phyloP scores from a whole-genome alignment of 2,113 vertebrate species.

The Hemibagrus wyckioides region DNA sequence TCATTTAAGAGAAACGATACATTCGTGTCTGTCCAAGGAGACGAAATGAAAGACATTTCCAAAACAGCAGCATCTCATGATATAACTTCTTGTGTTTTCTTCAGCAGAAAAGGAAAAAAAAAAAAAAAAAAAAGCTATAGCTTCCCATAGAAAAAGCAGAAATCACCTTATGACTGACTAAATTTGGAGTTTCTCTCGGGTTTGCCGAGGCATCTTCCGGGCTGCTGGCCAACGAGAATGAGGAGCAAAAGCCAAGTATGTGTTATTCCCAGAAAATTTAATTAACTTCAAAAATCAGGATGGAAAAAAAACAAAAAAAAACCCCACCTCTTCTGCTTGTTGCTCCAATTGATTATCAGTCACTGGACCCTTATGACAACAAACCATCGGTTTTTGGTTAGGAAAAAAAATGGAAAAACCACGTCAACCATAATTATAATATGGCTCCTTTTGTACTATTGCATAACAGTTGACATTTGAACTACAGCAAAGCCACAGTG shows the following conservation, averaged over 20 bases:
- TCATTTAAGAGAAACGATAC: background rate
- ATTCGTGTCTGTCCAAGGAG: background rate
- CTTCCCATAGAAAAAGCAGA: conserved; percentile 20
- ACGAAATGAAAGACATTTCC: background rate
- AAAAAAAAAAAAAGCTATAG: too few relatives aligned
- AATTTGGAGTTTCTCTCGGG: background rate
- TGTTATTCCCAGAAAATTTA: conserved; percentile 19
- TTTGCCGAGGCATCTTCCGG: conserved; percentile 7
- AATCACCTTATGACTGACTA: background rate
- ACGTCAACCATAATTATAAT: background rate
- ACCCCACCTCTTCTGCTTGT: background rate
- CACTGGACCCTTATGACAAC: background rate
- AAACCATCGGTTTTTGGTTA: background rate
- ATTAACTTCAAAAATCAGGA: background rate
- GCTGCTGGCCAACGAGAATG: conserved; percentile 5
- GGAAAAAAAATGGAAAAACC: background rate
- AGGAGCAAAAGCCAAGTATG: conserved; percentile 1
- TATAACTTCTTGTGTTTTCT: conserved; percentile 21
- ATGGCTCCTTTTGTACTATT: background rate
- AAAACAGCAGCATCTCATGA: background rate
- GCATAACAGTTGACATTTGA: background rate
- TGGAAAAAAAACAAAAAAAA: background rate
- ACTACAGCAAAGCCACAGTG: background rate
- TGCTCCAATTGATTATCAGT: background rate
- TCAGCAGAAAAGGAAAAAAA: background rate